These are phyloP conservation scores for Sycon ciliatum DNA, from an alignment of 37 sponge, comb jelly and placozoan species.

Conservation along the genomic window DNA sequence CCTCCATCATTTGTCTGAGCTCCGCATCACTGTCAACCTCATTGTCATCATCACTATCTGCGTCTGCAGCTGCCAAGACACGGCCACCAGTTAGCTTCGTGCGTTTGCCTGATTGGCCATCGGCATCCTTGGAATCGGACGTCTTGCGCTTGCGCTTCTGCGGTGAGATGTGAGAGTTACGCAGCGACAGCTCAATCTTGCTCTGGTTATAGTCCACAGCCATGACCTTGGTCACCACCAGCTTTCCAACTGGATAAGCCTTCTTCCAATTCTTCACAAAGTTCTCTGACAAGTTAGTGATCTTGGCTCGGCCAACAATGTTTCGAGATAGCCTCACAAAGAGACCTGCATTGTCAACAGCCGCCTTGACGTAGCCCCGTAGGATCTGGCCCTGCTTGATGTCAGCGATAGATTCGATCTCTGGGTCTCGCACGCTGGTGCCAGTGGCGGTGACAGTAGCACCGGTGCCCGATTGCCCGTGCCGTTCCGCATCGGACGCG, in stretches of 20 bases:
- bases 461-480: background rate
- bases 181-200: constrained; percentile 69
- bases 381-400: constrained; percentile 36
- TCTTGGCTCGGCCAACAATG: constrained; percentile 69
- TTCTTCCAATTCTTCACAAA: constrained; percentile 73
- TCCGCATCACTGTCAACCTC: constrained; percentile 5
- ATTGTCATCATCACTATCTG: background rate
- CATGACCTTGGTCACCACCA: constrained; percentile 77
- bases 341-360: background rate
- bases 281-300: constrained; percentile 76
- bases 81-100: constrained; percentile 11
- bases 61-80: too few relatives aligned
- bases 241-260: constrained; percentile 46
- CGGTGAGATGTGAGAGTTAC: constrained; percentile 59
- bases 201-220: constrained; percentile 10
- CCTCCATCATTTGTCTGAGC: background rate
- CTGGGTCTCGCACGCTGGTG: constrained; percentile 23
- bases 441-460: background rate
- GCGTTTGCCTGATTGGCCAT: constrained; percentile 47
- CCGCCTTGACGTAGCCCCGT: constrained; percentile 67
- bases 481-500: too few relatives aligned
- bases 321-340: constrained; percentile 31
- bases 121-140: background rate
- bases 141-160: background rate
- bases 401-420: constrained; percentile 39